A percentile compares a stretch with the other conserved stretches of the same genome.
phyloP scores from a whole-genome alignment of 2,113 vertebrate species.

The Nothoprocta pentlandii region DNA sequence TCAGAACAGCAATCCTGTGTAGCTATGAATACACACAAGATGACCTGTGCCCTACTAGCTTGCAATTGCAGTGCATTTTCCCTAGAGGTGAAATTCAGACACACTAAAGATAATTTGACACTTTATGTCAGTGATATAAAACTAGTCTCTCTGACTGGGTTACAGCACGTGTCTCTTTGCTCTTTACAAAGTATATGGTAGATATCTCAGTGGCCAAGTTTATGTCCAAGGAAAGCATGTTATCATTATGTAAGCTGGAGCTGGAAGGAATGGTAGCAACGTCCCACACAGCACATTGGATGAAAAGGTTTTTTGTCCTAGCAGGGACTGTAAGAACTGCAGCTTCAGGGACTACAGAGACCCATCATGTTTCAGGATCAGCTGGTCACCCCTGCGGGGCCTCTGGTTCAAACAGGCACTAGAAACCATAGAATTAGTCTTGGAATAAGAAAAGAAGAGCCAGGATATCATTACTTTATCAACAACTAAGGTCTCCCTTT shows the following conservation, averaged over 20 bases:
- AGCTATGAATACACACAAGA: not conserved
- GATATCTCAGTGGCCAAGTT: not conserved
- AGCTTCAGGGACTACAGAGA: rapidly evolving
- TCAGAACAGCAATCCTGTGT: not conserved
- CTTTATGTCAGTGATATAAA: constrained; percentile 12
- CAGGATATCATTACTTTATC: not conserved
- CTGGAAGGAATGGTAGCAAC: rapidly evolving
- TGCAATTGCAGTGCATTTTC: constrained; percentile 47
- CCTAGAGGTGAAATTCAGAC: constrained; percentile 40
- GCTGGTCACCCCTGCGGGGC: not conserved
- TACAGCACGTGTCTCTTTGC: not conserved
- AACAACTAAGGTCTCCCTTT: not conserved
- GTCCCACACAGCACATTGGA: rapidly evolving
- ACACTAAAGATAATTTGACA: constrained; percentile 46
- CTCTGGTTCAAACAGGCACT: not conserved
- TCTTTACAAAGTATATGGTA: not conserved
- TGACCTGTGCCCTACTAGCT: constrained; percentile 43
- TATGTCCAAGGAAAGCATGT: not conserved
- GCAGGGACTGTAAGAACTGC: not conserved
- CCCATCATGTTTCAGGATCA: not conserved
- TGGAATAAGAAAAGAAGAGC: not conserved
- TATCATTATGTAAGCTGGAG: not conserved
- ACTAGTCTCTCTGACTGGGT: constrained; percentile 12
- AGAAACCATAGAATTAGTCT: not conserved
- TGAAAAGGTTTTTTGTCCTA: not conserved